Conservation (phyloP, 2,113 vertebrate species). For the Labrus mixtus region DNA sequence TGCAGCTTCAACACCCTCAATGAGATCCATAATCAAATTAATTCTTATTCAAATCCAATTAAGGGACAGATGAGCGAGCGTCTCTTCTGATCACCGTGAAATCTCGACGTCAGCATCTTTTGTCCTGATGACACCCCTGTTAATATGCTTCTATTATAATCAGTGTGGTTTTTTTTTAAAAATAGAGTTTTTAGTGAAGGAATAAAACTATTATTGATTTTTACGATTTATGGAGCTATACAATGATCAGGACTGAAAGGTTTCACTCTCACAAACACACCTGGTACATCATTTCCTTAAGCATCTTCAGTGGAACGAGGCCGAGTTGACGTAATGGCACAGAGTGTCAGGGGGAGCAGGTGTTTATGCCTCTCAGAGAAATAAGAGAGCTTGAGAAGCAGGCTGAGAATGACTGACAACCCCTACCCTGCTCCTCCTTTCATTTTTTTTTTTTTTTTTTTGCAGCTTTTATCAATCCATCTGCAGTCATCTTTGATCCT, state of each 20-base stretch:
- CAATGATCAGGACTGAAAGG: not conserved
- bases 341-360: conserved; percentile 59
- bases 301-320: conserved; percentile 35
- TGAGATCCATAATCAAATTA: conserved; percentile 14
- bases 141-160: not conserved
- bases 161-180: no score
- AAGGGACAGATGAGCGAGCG: conserved; percentile 11
- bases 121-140: not conserved
- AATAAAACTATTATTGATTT: conserved; percentile 23
- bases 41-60: conserved; percentile 50
- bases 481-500: conserved; percentile 34
- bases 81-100: not conserved
- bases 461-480: conserved; percentile 8
- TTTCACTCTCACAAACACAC: conserved; percentile 2
- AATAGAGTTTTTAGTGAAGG: not conserved
- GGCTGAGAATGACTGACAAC: conserved; percentile 7
- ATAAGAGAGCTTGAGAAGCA: conserved; percentile 34
- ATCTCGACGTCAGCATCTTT: not conserved
- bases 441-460: not conserved
- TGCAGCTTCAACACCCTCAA: not conserved
- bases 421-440: no score
- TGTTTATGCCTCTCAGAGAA: conserved; percentile 49
- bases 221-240: not conserved
- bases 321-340: conserved; percentile 32
- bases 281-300: conserved; percentile 45